Base-by-base conservation (phyloP, 2,113 vertebrate species). In the Pluvianellus socialis region DNA sequence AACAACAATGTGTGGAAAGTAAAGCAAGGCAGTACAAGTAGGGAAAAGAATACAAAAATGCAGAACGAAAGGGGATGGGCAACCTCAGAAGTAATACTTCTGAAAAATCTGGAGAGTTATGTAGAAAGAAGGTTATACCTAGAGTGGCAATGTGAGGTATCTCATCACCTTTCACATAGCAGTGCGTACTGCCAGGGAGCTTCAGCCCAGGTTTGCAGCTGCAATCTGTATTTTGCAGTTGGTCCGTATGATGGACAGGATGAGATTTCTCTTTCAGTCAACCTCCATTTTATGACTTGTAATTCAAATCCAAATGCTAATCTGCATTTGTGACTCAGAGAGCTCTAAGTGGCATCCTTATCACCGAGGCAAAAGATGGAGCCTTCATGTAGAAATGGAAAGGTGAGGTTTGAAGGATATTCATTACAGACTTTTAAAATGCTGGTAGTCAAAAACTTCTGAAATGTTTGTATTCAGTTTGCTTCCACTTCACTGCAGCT, bases 311-410 rank as follows among this genome's bases (percentile, higher is more conserved):
- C 82, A 88, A 93, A 90, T 80, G 55, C 90, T 92, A 86, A 95
- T 94, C 86, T 96, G 89, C 91, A 94, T 95, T 94, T 85, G 86
- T 97, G 96, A 95, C 88, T 96, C 95, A 97, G 95, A 95, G 94
- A 40, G 79, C 61, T 94, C 68, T 65, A 49, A 87, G 58, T 70
- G 70, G 44, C 56, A 75, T 86, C 70, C 33, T 84, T 84, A 85
- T 63, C 35, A 62, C 24, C 79, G 92, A 56, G 38, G n/a, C 44
- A 77, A 73, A 90, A 88, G 76, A 84, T 81, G 53, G 62, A 91
- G 49, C 49, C 63, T 85, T 94, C 52, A 33, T 50, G 47, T 58
- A 87, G 87, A 61, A 85, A 75, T 24, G 79, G 47, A 80, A 91
- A 77, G 84, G 74, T 92, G 63, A 61, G 52, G 53, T 79, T 79